Evolutionary conservation across 2,113 vertebrate genomes (phyloP), one percentile per base, ranked within the genome.

Genomic region (Xiphophorus hellerii): DNA sequence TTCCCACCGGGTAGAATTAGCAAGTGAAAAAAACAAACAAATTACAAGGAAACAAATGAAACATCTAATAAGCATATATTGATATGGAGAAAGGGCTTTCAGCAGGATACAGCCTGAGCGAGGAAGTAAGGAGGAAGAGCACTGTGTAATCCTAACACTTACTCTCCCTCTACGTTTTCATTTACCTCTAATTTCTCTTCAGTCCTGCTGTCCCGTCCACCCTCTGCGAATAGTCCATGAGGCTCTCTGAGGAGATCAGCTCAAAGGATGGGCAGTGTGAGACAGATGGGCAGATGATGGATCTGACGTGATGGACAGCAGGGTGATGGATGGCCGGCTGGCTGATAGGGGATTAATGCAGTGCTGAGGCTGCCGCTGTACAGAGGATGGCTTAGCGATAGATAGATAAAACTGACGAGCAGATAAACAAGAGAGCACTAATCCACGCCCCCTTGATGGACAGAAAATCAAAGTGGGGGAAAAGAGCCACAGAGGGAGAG

Each of bases 251-350:
- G 88, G 88, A 88, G 87, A 88, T 91, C 80, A 87, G 86, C 86
- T 88, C 86, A 5, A 69, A 85, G 86, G 78, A 87, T 84, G 88
- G 92, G 84, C 86, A 86, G 88, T 71, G 74, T 35, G 85, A 92
- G 93, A 94, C 94, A 94, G 93, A 94, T 94, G 94, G 94, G 91
- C 81, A 90, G 93, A 94, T 95, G 94, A 95, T 93, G 93, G 92
- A 94, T 94, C 88, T 93, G 93, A 94, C 90, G 85, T 93, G 92
- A 94, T 91, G 92, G 94, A 94, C 93, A 93, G 89, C 81, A 69
- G 88, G 87, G 87, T 94, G 94, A 95, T 94, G 93, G 94, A 95
- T 95, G 93, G 90, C 88, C 85, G 77, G 87, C 76, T 48, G 91
- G 89, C 92, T 91, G 92, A 94, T 93, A 92, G 88, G 86, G 92